Base-by-base conservation (phyloP, 2,797 vertebrate species). In the Neosilurus mollespiculum region DNA sequence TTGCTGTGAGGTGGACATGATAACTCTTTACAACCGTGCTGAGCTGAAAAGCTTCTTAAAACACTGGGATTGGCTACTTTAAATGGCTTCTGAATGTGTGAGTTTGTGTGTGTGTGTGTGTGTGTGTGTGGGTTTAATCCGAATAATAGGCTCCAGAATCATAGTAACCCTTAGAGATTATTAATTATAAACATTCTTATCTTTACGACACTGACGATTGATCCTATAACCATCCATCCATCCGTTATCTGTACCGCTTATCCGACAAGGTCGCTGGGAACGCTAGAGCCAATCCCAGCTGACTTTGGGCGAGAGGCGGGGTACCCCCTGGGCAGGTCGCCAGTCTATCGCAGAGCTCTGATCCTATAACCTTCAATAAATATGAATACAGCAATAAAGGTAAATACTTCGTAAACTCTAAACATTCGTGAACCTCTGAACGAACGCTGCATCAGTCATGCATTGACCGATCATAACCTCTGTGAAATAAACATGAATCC, bases 41-140 rank as follows among this genome's bases (percentile, higher is more conserved):
- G 15, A 54, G 71, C 15, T 10, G 71, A 73, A 73, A 72, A 72
- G 49, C 70, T 53, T 72, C 51, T 54, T 20, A 49, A 49, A 70
- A 12, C 9, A 4, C 37, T 12, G 22, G 9, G 10, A 70, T 14
- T n/a, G 34, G 20, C 34, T 43, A 20, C 9, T 43, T 67, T 20
- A 37, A 67, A 67, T 37, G 16, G 9, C 30, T 16, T 3, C 66
- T 10, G 14, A 20, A n/a, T n/a, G n/a, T n/a, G n/a, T n/a, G n/a
- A n/a, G n/a, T n/a, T n/a, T n/a, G n/a, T n/a, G 5, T 71, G 49
- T 53, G 69, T 20, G 51, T 12, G 65, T 15, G 61, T 9, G n/a
- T 4, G 30, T 66, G 66, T 69, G 3, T 10, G 30, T 37, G 66
- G 9, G 30, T 67, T 20, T 4, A 5, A 8, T 43, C 43, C 30